Base-by-base conservation (phyloP, 1,140 invertebrate species). In the Drosophila simulans region DNA sequence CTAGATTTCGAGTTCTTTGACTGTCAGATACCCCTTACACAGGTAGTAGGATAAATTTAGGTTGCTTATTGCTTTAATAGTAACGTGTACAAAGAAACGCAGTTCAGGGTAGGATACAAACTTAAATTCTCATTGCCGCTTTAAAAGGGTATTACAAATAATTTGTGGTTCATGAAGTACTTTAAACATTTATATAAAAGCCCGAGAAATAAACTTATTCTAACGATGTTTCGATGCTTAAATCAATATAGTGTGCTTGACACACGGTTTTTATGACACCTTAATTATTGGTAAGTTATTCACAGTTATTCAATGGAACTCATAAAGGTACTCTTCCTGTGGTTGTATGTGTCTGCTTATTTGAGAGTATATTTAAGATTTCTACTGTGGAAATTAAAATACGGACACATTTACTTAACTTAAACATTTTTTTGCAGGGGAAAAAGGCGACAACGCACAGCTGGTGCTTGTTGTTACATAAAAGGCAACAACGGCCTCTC, bases 391-490 rank as follows among this genome's bases (percentile, higher is more conserved):
- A 58, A 62, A 54, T 10, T 27, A 34, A 57, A 10, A 37, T 31
- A 55, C 53, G 22, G 5, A 63, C 4, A 43, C 51, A 56, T 25
- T 40, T 37, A 49, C 42, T 62, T 42, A 53, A n/a, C 73, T 52
- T 60, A 68, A 13, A 66, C 20, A 42, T 46, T 54, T 42, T 60
- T 58, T 83, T 86, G 46, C 83, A 86, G 82, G 83, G 79, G 78
- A 66, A 60, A 58, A 80, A 84, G 80, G 76, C 81, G 59, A 64
- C 77, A 80, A 77, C 82, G 75, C 75, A 85, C 59, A 83, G 75
- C 80, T 74, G 80, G 64, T 77, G 64, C 62, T 59, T 77, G 60
- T 71, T 82, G 45, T 88, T 82, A 83, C 71, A 79, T 88, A 88
- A 88, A 88, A 82, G 60, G 74, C 73, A 77, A 77, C 56, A 52